Base-by-base conservation (phyloP, 2,113 vertebrate genomes). In the Galemys pyrenaicus region DNA sequence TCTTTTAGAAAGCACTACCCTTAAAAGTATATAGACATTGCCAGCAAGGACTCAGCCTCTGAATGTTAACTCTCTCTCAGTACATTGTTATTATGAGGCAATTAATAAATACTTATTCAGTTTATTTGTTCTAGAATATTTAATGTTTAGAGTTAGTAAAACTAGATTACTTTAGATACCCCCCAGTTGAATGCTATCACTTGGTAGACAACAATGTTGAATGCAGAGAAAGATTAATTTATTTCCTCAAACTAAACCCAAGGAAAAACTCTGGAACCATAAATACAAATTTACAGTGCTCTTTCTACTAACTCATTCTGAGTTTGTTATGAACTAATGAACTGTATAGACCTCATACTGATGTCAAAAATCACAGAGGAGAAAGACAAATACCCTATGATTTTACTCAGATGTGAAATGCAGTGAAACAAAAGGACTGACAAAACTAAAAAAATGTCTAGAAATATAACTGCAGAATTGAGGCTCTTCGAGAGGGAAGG, bases 141-240 rank as follows among this genome's bases (percentile, higher is more conserved):
- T 90, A 60, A 37, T 81, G 70, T 35, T 51, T 86, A 65, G 49
- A 79, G 41, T 51, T 86, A 65, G 49, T 44, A 67, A 13, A 20
- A 3, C 74, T 77, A 2, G 17, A 65, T 65, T 65, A 84, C 88
- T 94, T 96, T 92, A 95, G 17, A 35, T 28, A 94, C 19, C 7
- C 60, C 16, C 49, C 39, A 32, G 19, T 93, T 51, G 71, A 89
- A 89, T 60, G 41, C 46, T 20, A 89, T 12, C 26, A 67, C 20
- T 92, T 92, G 65, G 37, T 20, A 83, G 37, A 81, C 54, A 22
- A 60, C 35, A 35, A 35, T 44, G 49, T 44, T 92, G 54, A 86
- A 22, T 17, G 86, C 81, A 85, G 46, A 84, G 54, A 56, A 17
- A 83, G 7, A 5, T 80, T 83, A 77, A 82, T 62, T 78, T 90